phyloP scores from a whole-genome alignment of 1,140 invertebrate genomes.

The Patella vulgata region DNA sequence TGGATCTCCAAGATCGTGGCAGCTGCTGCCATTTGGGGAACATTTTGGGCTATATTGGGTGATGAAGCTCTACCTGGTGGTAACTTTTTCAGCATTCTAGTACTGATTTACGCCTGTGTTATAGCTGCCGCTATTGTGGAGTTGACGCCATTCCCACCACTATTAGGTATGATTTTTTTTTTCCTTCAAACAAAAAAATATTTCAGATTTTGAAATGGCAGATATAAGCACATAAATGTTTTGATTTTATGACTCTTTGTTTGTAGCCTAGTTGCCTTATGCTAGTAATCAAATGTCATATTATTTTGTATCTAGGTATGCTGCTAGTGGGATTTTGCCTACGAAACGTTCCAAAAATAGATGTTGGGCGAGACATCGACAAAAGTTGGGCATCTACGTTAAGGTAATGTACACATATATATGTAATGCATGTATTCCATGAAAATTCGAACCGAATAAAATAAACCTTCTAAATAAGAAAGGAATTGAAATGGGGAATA shows the following conservation, averaged over 20 bases:
- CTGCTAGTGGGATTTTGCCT: background rate
- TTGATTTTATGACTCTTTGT: too few relatives aligned
- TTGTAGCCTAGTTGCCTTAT: too few relatives aligned
- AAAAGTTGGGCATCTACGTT: background rate
- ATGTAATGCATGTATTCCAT: too few relatives aligned
- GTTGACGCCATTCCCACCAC: conserved; percentile 81
- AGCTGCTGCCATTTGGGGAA: conserved; percentile 79
- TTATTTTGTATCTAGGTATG: background rate
- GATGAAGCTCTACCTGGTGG: conserved; percentile 80
- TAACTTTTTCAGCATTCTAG: conserved; percentile 78
- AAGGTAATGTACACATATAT: too few relatives aligned
- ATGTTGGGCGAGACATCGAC: background rate
- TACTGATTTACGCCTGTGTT: conserved; percentile 75
- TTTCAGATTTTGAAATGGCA: background rate
- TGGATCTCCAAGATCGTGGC: conserved; percentile 59
- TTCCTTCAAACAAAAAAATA: background rate
- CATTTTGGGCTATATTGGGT: conserved; percentile 81
- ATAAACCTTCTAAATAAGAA: too few relatives aligned
- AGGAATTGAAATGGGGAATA: too few relatives aligned
- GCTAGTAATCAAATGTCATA: too few relatives aligned
- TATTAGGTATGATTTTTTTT: conserved; percentile 65
- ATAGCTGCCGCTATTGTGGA: conserved; percentile 83
- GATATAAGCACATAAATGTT: too few relatives aligned
- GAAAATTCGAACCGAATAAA: too few relatives aligned
- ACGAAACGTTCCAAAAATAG: background rate